Evolutionary conservation across 2,888 invertebrate species (phyloP).

Genomic region (Anthrax anthrax): DNA sequence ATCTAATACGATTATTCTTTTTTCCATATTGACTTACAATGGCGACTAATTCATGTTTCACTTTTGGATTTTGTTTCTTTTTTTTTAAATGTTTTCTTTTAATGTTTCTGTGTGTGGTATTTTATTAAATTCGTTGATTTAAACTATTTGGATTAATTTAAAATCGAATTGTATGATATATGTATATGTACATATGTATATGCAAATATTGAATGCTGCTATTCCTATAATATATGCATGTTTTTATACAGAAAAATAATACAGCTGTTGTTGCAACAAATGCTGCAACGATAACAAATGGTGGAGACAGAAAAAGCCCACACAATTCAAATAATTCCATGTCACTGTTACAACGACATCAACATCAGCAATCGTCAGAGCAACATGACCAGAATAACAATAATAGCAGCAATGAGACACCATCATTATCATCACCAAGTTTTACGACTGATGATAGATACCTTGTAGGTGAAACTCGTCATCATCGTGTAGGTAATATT

Average conservation of each 20-base stretch:
- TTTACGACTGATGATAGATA: conserved; percentile 1
- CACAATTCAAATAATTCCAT: conserved; percentile 5
- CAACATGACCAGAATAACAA: conserved; percentile 13
- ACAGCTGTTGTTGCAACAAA: conserved; percentile 4
- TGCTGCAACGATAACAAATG: conserved; percentile 3
- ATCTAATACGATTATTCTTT: no score
- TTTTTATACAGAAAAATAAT: conserved; percentile 9
- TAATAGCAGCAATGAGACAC: conserved; percentile 15
- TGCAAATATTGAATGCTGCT: background rate
- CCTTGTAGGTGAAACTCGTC: conserved; percentile 1
- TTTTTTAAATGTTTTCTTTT: background rate
- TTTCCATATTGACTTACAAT: no score
- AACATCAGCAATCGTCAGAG: conserved; percentile 19
- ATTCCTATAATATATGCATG: conserved; percentile 1
- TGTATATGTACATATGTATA: background rate
- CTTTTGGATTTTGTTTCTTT: background rate
- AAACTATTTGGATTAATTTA: no score
- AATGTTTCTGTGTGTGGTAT: no score
- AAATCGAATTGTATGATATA: background rate
- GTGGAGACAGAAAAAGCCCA: conserved; percentile 7
- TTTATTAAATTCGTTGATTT: no score
- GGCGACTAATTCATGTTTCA: no score
- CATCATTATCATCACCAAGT: conserved; percentile 15
- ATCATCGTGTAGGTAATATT: no score
- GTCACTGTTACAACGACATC: conserved; percentile 7